Percentiles rank a stretch among this genome's conserved stretches.
phyloP scores from a whole-genome alignment of 2,113 vertebrate species.

The Parus major region DNA sequence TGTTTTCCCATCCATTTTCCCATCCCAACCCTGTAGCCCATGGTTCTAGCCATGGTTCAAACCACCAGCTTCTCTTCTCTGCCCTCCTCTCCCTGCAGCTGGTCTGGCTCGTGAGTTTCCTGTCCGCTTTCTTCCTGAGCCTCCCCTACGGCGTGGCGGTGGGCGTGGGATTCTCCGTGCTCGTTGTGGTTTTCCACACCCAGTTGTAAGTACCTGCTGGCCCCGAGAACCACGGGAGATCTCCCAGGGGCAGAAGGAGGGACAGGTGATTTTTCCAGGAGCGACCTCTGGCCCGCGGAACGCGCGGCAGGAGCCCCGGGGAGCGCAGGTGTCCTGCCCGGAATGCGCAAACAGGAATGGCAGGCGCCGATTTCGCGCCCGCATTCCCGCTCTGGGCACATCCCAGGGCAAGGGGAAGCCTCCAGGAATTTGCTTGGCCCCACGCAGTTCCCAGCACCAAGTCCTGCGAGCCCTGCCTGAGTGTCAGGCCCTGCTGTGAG shows the following conservation, averaged over 20 bases:
- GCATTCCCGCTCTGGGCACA: slow-evolving; percentile 31
- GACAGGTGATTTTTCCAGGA: neutral
- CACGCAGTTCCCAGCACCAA: neutral
- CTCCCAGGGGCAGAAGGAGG: neutral
- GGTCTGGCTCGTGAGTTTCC: slow-evolving; percentile 92
- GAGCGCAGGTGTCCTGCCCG: slow-evolving; percentile 51
- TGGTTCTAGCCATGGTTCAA: neutral
- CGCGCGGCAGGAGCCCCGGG: slow-evolving; percentile 24
- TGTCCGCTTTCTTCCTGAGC: slow-evolving; percentile 90
- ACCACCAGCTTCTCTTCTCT: neutral
- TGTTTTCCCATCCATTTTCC: neutral
- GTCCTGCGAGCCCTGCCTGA: neutral
- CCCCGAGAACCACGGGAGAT: neutral
- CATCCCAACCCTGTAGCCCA: fast-evolving
- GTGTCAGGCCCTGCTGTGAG: neutral
- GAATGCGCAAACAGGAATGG: slow-evolving; percentile 65
- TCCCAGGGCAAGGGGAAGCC: slow-evolving; percentile 18
- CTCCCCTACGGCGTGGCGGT: slow-evolving; percentile 90
- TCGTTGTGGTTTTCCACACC: slow-evolving; percentile 92
- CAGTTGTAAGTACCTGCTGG: slow-evolving; percentile 84
- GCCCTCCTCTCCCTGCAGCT: slow-evolving; percentile 70
- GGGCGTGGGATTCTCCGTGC: slow-evolving; percentile 87
- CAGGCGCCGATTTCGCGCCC: slow-evolving; percentile 31
- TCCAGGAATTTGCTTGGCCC: neutral
- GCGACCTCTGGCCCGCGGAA: slow-evolving; percentile 17